Base-by-base conservation (phyloP, 1,140 invertebrate species). In the Nomia melanderi region DNA sequence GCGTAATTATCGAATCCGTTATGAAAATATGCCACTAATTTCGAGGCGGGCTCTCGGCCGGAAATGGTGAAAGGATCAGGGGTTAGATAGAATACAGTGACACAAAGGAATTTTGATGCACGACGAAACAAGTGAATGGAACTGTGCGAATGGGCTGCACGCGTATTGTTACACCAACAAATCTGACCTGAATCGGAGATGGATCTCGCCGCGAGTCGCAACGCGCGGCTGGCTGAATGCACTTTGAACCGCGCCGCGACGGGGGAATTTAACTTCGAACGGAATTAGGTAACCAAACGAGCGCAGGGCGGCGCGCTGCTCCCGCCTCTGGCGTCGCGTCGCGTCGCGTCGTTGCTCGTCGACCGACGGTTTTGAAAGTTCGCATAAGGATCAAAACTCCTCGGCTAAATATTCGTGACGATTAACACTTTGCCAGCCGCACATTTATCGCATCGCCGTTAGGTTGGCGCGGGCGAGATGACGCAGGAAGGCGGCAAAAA, bases 141-240 rank as follows among this genome's bases (percentile, higher is more conserved):
- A 29, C 27, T 50, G 23, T 23, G 66, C 23, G 6, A 12, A 1
- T 20, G n/a, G 14, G 6, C 4, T 25, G 39, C 64, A 63, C 31
- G 65, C 56, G 66, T 75, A 75, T 75, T 74, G 72, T 79, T 79
- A 62, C 29, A 29, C 63, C 41, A 56, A 79, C 71, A 75, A 79
- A 79, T 79, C 77, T 79, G 77, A 75, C 77, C 77, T 50, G 62
- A 79, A 75, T 79, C 63, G 50, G 77, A 75, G 77, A 78, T 78
- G 62, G 77, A 74, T 78, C 60, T 74, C 53, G 71, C 77, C 62
- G 25, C 56, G 41, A 78, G 50, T 53, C 60, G 50, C 69, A 57
- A 20, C 33, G 56, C 60, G 29, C 23, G 53, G 33, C n/a, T 63
- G 53, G 69, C 60, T 57, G 60, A 65, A 73, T 73, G 70, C 76